These are phyloP conservation scores for Isichthys henryi DNA, from an alignment of 2,113 vertebrate genomes.

Conservation along the genomic window DNA sequence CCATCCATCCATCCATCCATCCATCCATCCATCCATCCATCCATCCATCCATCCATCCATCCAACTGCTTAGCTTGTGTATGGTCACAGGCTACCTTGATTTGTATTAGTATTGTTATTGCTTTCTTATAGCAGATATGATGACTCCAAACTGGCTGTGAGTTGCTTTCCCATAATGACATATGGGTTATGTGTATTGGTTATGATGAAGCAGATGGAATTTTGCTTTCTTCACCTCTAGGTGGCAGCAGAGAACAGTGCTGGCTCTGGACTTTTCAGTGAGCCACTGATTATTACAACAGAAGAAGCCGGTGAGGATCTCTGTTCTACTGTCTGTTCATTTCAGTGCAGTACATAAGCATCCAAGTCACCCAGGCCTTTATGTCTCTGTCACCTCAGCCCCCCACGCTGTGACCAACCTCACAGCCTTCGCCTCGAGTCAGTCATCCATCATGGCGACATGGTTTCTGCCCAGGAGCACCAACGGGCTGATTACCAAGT, in stretches of 20 bases:
- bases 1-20: not conserved
- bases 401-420: slow-evolving; percentile 89
- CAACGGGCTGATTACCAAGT: slow-evolving; percentile 91
- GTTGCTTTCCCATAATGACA: not conserved
- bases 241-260: slow-evolving; percentile 80
- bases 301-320: slow-evolving; percentile 79
- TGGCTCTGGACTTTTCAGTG: slow-evolving; percentile 76
- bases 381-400: slow-evolving; percentile 54
- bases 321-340: slow-evolving; percentile 16
- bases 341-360: not conserved
- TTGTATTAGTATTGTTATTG: not conserved
- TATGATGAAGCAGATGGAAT: not conserved
- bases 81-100: not conserved
- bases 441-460: slow-evolving; percentile 75
- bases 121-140: not conserved
- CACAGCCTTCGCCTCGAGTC: slow-evolving; percentile 78
- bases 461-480: slow-evolving; percentile 89
- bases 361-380: not conserved
- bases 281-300: slow-evolving; percentile 83
- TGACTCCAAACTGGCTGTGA: not conserved
- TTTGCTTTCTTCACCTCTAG: slow-evolving; percentile 44
- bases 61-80: not conserved
- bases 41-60: not conserved
- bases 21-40: too few species aligned
- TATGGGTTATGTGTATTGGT: not conserved